Evolutionary conservation across 2,888 invertebrate genomes (phyloP).

Genomic region (Hirtodrosophila histrioides): DNA sequence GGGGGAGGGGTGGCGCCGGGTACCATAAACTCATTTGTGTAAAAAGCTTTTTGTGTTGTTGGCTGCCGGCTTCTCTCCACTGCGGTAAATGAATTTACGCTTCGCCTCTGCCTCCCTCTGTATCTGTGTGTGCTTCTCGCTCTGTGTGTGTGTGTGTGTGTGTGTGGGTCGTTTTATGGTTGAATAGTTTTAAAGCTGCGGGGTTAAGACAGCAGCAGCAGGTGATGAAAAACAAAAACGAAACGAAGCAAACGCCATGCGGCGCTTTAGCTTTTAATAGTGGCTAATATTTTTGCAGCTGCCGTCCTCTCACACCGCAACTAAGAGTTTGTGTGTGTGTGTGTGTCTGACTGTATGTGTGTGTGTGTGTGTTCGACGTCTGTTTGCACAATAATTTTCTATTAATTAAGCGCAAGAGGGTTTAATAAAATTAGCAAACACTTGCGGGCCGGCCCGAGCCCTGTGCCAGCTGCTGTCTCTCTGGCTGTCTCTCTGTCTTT

Average conservation of each 20-base stretch:
- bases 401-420: constrained; percentile 79
- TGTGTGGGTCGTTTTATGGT: constrained; percentile 65
- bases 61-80: constrained; percentile 33
- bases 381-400: constrained; percentile 75
- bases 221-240: constrained; percentile 48
- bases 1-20: constrained; percentile 6
- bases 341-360: constrained; percentile 9
- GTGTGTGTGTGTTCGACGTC: constrained; percentile 41
- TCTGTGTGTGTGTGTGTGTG: constrained; percentile 27
- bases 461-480: constrained; percentile 23
- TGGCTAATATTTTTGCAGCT: constrained; percentile 64
- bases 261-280: constrained; percentile 62
- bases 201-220: constrained; percentile 51
- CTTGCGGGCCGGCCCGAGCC: constrained; percentile 44
- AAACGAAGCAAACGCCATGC: constrained; percentile 17
- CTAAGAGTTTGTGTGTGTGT: constrained; percentile 1
- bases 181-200: constrained; percentile 71
- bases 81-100: constrained; percentile 77
- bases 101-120: constrained; percentile 35
- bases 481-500: constrained; percentile 3
- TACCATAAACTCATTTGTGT: constrained; percentile 75
- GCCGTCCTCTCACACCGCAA: constrained; percentile 17
- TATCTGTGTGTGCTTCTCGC: constrained; percentile 6
- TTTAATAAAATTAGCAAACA: constrained; percentile 80
- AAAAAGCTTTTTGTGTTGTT: constrained; percentile 70